These are phyloP conservation scores for Ooceraea biroi DNA, from an alignment of 1,140 invertebrate genomes.

Conservation along the genomic window DNA sequence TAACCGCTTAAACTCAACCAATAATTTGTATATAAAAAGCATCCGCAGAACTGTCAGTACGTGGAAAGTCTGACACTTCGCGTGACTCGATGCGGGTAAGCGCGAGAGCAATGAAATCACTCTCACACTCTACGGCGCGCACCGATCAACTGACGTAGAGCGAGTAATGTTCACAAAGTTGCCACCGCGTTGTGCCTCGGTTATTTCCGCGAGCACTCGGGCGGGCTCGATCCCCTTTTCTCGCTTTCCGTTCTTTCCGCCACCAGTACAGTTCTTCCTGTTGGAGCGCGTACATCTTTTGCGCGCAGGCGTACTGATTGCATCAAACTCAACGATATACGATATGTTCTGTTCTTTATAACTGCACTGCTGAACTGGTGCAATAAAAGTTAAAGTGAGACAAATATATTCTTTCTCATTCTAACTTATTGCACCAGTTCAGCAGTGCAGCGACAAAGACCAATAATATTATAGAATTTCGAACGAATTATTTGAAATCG, in stretches of 20 bases:
- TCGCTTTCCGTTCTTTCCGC: neutral
- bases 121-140: neutral
- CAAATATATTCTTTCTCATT: too few species aligned
- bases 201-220: conserved; percentile 1
- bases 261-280: too few species aligned
- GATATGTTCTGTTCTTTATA: neutral
- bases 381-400: too few species aligned
- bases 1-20: neutral
- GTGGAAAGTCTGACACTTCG: neutral
- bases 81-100: neutral
- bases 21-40: neutral
- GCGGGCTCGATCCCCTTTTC: neutral
- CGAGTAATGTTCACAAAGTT: neutral
- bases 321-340: too few species aligned
- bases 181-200: neutral
- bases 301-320: too few species aligned
- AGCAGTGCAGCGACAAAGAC: too few species aligned
- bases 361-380: too few species aligned
- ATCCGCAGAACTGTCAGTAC: neutral
- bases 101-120: neutral
- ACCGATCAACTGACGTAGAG: conserved; percentile 1
- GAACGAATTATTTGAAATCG: too few species aligned
- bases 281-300: too few species aligned
- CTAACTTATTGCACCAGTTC: too few species aligned
- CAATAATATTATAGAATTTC: too few species aligned